Evolutionary conservation across 92 coral and sea anemone species (phyloP).

Genomic region (Pocillopora grandis): DNA sequence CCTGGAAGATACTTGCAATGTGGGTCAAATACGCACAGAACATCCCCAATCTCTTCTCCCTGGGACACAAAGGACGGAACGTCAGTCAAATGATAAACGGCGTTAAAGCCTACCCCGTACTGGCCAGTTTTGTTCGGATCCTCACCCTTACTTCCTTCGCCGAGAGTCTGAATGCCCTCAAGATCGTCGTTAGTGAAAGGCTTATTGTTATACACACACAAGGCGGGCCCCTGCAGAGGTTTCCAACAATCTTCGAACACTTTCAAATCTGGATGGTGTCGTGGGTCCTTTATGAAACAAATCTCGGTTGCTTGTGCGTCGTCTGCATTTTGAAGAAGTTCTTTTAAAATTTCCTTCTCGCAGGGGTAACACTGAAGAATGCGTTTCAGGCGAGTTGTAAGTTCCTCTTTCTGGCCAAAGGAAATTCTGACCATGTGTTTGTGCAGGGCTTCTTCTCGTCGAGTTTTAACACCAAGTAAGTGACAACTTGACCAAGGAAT

Average conservation of each 20-base stretch:
- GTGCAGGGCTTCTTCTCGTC: constrained; percentile 41
- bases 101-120: constrained; percentile 92
- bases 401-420: constrained; percentile 68
- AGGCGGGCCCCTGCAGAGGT: constrained; percentile 82
- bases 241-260: constrained; percentile 74
- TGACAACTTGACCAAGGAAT: constrained; percentile 48
- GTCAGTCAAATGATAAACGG: constrained; percentile 89
- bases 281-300: constrained; percentile 72
- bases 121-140: constrained; percentile 95
- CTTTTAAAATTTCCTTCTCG: constrained; percentile 67
- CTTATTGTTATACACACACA: constrained; percentile 82
- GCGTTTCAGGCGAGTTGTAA: constrained; percentile 59
- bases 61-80: constrained; percentile 76
- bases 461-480: constrained; percentile 66
- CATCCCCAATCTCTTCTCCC: constrained; percentile 66
- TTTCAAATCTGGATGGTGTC: constrained; percentile 43
- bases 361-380: constrained; percentile 65
- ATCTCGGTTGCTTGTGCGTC: constrained; percentile 74
- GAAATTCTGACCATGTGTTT: constrained; percentile 32
- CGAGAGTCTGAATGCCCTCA: constrained; percentile 75
- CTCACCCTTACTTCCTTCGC: constrained; percentile 79
- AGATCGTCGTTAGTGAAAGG: constrained; percentile 69
- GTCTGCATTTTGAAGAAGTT: constrained; percentile 79
- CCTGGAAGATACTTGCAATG: constrained; percentile 63
- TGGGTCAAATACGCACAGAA: constrained; percentile 78